Conservation (phyloP, 2,888 invertebrate genomes). For the Leptinotarsa tumamoca region DNA sequence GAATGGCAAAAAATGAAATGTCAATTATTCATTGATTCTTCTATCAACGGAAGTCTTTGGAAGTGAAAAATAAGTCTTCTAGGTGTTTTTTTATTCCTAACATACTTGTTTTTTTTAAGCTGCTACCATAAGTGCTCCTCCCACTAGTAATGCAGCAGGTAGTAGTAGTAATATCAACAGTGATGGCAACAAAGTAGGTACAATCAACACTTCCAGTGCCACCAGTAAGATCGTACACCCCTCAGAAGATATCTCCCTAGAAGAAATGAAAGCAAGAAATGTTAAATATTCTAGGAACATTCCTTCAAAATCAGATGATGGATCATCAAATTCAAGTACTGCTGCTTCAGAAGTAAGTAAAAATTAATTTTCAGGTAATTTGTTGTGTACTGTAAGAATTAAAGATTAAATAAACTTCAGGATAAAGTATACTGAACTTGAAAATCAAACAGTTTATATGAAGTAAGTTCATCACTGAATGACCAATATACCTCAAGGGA, state of each 20-base stretch:
- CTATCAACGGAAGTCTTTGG: background rate
- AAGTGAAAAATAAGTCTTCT: background rate
- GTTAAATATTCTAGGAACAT: slow-evolving; percentile 71
- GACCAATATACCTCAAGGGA: too few relatives aligned
- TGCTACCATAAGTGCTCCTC: slow-evolving; percentile 83
- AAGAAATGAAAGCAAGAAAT: slow-evolving; percentile 82
- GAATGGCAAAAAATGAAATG: too few relatives aligned
- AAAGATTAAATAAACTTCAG: too few relatives aligned
- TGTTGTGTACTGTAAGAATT: too few relatives aligned
- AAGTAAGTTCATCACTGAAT: too few relatives aligned
- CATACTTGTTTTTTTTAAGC: slow-evolving; percentile 66
- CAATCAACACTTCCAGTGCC: slow-evolving; percentile 84
- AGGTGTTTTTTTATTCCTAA: background rate
- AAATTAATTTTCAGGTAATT: background rate
- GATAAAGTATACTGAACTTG: background rate
- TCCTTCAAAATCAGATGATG: slow-evolving; percentile 59
- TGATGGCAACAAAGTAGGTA: slow-evolving; percentile 63
- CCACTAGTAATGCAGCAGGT: slow-evolving; percentile 69
- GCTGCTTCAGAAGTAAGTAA: slow-evolving; percentile 62
- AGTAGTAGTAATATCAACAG: slow-evolving; percentile 47
- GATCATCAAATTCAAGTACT: slow-evolving; percentile 58
- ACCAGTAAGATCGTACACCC: slow-evolving; percentile 94
- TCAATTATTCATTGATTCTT: too few relatives aligned
- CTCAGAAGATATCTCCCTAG: slow-evolving; percentile 90
- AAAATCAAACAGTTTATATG: background rate